Conservation (phyloP, 2,113 vertebrate species). For the Orcinus orca region DNA sequence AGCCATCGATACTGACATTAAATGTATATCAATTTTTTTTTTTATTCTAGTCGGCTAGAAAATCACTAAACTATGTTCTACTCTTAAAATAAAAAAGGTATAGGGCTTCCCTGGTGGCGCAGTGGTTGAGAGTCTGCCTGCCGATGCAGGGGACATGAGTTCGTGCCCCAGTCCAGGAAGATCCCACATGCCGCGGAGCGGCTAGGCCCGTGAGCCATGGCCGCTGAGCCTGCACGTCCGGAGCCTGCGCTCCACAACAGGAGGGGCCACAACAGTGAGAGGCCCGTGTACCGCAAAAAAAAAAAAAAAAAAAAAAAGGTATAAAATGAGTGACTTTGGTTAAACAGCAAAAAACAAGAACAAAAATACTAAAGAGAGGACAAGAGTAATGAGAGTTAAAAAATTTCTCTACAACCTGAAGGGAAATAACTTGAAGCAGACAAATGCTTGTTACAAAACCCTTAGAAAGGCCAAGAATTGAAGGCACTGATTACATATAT, state of each 20-base stretch:
- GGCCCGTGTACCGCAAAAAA: no score
- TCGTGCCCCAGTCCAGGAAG: no score
- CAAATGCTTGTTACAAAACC: background rate
- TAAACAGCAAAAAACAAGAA: background rate
- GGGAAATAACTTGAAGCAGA: background rate
- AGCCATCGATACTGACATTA: background rate
- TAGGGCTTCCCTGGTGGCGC: no score
- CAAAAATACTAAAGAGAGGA: background rate
- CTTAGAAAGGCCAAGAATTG: background rate
- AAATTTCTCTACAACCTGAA: background rate
- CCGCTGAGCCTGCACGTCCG: no score
- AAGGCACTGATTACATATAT: background rate
- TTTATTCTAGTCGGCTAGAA: background rate
- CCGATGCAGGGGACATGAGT: no score
- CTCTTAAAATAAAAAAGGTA: background rate
- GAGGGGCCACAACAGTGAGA: no score
- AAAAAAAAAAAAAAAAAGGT: background rate
- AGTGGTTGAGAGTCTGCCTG: no score
- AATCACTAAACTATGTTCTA: background rate
- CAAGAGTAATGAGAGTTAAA: background rate
- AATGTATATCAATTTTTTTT: background rate
- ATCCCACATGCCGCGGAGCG: no score
- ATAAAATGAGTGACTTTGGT: background rate
- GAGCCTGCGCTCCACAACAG: no score
- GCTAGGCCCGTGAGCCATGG: no score